Percentiles rank a stretch among this genome's conserved stretches.
Conservation (phyloP, 1,140 invertebrate genomes). For the Bilobella aurantiaca region DNA sequence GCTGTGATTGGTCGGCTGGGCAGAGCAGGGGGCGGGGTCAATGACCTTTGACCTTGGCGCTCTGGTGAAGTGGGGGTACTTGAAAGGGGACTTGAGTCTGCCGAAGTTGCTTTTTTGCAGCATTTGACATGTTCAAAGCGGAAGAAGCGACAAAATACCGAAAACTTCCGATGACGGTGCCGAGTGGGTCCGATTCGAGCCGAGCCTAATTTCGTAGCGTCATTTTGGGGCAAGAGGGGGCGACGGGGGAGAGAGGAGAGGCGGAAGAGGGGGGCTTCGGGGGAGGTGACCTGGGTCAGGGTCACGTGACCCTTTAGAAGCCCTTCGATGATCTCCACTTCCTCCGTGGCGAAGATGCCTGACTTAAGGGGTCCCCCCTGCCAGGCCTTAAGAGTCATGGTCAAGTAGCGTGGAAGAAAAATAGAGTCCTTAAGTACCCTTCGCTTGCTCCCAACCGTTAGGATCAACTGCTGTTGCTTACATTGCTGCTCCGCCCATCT, state of each 20-base stretch:
- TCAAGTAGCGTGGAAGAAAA: constrained; percentile 54
- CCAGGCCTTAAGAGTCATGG: constrained; percentile 53
- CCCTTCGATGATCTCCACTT: constrained; percentile 35
- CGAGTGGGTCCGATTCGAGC: not conserved
- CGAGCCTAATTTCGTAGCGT: not conserved
- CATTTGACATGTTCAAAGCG: not conserved
- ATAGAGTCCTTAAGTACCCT: constrained; percentile 51
- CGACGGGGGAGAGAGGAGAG: not conserved
- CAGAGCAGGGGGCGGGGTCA: too few relatives aligned
- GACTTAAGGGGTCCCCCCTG: constrained; percentile 42
- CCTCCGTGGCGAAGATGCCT: constrained; percentile 39
- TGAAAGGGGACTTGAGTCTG: not conserved
- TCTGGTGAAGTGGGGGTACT: not conserved
- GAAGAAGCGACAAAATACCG: not conserved
- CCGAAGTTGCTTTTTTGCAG: constrained; percentile 1
- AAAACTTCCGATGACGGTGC: not conserved
- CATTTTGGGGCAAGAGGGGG: not conserved
- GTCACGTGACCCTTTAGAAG: not conserved
- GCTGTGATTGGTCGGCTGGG: not conserved
- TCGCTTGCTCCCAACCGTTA: constrained; percentile 50
- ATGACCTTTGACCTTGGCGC: too few relatives aligned
- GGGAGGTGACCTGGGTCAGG: not conserved
- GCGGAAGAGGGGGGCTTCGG: not conserved
- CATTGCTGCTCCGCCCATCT: constrained; percentile 58
- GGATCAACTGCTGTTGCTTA: constrained; percentile 50